A percentile compares a stretch with the other conserved stretches of the same genome.
These are phyloP conservation scores for Drosophila basisetae DNA, from an alignment of 2,888 invertebrate genomes.

Conservation along the genomic window DNA sequence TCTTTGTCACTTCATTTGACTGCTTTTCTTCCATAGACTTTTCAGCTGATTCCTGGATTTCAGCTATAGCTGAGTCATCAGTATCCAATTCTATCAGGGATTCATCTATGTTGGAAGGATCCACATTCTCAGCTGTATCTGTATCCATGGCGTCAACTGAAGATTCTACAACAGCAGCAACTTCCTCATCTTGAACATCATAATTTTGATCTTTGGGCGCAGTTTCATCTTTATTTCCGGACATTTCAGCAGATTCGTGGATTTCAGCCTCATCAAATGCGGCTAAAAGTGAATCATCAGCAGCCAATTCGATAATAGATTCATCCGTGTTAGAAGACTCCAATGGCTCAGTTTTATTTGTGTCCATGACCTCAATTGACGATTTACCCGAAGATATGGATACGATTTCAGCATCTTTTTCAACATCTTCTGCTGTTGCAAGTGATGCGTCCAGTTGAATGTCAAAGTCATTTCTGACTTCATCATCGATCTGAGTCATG, in stretches of 20 bases:
- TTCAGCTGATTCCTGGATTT: neutral
- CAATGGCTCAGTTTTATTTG: neutral
- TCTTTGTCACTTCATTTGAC: neutral
- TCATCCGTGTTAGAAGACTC: neutral
- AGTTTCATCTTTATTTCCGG: neutral
- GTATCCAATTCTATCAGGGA: neutral
- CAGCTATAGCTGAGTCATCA: neutral
- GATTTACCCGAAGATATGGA: neutral
- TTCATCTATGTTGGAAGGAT: neutral
- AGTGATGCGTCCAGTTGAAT: conserved; percentile 5
- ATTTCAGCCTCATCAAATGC: neutral
- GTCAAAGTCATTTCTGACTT: neutral
- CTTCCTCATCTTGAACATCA: neutral
- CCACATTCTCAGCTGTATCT: neutral
- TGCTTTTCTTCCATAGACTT: neutral
- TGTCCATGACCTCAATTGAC: neutral
- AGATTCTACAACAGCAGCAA: neutral
- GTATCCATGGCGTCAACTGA: neutral
- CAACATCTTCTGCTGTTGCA: neutral
- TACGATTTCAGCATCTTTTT: neutral
- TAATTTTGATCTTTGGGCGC: neutral
- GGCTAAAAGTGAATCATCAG: neutral
- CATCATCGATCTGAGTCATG: neutral
- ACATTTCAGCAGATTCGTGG: neutral
- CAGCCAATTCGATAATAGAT: neutral